phyloP scores from a whole-genome alignment of 2,797 vertebrate species.

The Mallotus villosus region DNA sequence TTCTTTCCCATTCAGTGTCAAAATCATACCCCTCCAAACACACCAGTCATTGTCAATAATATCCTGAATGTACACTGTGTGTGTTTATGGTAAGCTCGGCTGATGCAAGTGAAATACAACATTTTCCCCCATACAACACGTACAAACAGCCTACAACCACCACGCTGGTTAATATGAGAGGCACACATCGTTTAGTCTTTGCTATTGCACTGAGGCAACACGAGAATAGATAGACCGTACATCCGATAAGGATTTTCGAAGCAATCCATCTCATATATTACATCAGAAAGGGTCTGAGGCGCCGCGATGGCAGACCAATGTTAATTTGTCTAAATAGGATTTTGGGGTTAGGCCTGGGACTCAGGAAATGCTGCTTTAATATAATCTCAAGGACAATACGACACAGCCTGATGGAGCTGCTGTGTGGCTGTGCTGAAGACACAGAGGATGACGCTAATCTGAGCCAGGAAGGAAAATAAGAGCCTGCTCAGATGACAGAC shows the following conservation, averaged over 20 bases:
- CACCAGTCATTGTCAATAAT: slow-evolving; percentile 58
- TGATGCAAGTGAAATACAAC: slow-evolving; percentile 6
- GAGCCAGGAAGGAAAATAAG: slow-evolving; percentile 31
- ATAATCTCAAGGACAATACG: slow-evolving; percentile 61
- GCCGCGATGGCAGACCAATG: slow-evolving; percentile 38
- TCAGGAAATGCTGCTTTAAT: slow-evolving; percentile 52
- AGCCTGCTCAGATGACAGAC: slow-evolving; percentile 17
- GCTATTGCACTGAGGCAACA: slow-evolving; percentile 3
- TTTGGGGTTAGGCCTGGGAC: slow-evolving; percentile 55
- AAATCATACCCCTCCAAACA: slow-evolving; percentile 67
- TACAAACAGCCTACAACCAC: slow-evolving; percentile 18
- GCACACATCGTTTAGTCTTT: slow-evolving; percentile 10
- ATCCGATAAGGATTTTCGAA: slow-evolving; percentile 40
- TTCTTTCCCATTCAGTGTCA: slow-evolving; percentile 71
- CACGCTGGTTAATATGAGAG: slow-evolving; percentile 28
- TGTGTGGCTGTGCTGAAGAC: background rate
- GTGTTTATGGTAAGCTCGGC: slow-evolving; percentile 33
- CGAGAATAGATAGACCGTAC: slow-evolving; percentile 15
- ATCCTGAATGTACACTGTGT: slow-evolving; percentile 32
- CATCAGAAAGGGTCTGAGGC: slow-evolving; percentile 43
- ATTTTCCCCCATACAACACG: slow-evolving; percentile 12
- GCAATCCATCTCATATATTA: slow-evolving; percentile 38
- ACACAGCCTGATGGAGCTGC: slow-evolving; percentile 23
- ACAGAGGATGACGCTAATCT: slow-evolving; percentile 3
- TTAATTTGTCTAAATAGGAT: slow-evolving; percentile 65